Conservation (phyloP, 1,140 invertebrate species). For the Sarcophaga bullata region DNA sequence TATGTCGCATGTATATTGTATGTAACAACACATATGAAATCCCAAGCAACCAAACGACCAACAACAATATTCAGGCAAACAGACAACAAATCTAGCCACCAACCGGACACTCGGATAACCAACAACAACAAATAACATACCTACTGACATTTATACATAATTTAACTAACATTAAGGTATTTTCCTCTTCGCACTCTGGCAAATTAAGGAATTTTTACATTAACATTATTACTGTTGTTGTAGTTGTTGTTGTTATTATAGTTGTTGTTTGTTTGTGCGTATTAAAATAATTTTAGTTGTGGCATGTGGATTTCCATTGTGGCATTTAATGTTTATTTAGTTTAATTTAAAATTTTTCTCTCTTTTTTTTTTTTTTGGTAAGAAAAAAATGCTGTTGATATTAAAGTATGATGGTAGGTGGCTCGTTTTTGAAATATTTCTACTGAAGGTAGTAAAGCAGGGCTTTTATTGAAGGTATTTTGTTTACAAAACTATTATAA, state of each 20-base stretch:
- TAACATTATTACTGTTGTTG: neutral
- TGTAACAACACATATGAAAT: neutral
- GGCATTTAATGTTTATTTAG: constrained; percentile 20
- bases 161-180: constrained; percentile 28
- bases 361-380: neutral
- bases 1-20: neutral
- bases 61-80: neutral
- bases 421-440: neutral
- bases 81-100: neutral
- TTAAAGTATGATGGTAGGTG: neutral
- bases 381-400: too few species aligned
- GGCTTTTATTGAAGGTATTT: too few species aligned
- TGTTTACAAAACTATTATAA: too few species aligned
- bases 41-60: neutral
- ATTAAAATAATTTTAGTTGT: constrained; percentile 6
- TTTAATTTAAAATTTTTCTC: neutral
- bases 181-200: constrained; percentile 31
- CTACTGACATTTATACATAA: constrained; percentile 26
- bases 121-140: neutral
- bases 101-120: neutral
- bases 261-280: neutral
- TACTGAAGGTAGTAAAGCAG: too few species aligned
- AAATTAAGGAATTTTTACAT: constrained; percentile 35
- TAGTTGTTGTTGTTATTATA: neutral
- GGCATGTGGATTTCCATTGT: constrained; percentile 11